Base-by-base conservation (phyloP, 2,113 vertebrate genomes). In the Hydrolagus affinis region DNA sequence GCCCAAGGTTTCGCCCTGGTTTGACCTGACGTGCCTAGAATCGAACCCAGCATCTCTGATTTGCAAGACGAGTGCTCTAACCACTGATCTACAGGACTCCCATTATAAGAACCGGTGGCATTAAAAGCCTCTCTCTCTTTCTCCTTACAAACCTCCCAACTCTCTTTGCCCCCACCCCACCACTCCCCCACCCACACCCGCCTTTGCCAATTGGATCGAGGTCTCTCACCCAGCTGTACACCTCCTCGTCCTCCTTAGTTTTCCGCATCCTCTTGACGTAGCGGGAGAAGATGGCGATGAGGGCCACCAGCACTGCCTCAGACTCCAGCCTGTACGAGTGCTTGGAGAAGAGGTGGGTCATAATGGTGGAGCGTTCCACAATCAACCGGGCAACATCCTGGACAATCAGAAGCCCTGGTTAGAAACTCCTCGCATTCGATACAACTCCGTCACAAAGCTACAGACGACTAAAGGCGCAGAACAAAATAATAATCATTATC, bases 341-440 rank as follows among this genome's bases (percentile, higher is more conserved):
- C 92, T 95, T 99, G 11, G 95, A 94, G 89, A 99, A 99, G 64
- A 99, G 95, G 90, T 94, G 97, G 85, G 96, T 95, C 98, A 99
- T 99, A 91, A 99, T 97, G 89, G 97, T 99, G 85, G 97, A 98
- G 25, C 98, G 97, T 78, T 99, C 97, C n/a, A 99, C 97, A 0
- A 98, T 96, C 19, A 99, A 94, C 0, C 97, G 91, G 57, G 97
- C 97, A 0, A 99, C 95, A 0, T 99, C 97, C 98, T 99, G 66
- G 30, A 10, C n/a, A 1, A 23, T 15, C 85, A 70, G 25, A 85
- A 0, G 32, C 0, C 69, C 1, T n/a, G 23, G 59, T 83, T 32
- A 30, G 25, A 32, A 64, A 32, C 17, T n/a, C n/a, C 44, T 44
- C 2, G 44, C 44, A 44, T 44, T 44, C 6, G 44, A 44, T 44